Conservation (phyloP, 2,113 vertebrate genomes). For the Actenoides hombroni region DNA sequence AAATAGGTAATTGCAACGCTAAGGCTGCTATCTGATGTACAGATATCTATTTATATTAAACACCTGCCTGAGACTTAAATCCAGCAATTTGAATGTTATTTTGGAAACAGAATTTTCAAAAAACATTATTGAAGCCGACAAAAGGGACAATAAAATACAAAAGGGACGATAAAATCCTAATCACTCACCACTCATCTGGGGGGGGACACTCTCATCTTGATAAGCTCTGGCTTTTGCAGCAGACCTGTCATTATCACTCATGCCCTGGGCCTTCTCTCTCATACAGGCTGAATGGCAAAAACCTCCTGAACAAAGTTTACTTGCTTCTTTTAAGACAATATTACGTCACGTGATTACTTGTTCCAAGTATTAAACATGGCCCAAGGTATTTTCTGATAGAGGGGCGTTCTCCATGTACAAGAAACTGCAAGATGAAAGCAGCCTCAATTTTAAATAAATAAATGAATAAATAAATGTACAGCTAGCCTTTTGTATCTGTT, state of each 20-base stretch:
- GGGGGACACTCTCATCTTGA: background rate
- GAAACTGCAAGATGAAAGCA: background rate
- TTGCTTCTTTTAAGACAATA: background rate
- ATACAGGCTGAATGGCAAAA: background rate
- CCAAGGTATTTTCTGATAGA: background rate
- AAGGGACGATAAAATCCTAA: background rate
- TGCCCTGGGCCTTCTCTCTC: background rate
- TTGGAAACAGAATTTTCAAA: background rate
- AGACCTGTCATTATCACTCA: background rate
- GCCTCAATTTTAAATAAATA: background rate
- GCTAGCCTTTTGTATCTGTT: background rate
- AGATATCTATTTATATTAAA: background rate
- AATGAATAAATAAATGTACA: background rate
- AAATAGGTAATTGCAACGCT: background rate
- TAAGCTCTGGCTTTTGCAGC: background rate
- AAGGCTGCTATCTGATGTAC: background rate
- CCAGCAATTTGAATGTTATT: background rate
- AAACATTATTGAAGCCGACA: background rate
- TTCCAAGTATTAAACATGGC: background rate
- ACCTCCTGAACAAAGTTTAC: background rate
- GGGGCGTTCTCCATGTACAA: background rate
- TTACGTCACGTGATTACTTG: background rate
- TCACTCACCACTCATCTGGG: background rate
- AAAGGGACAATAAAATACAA: background rate
- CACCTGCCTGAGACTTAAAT: background rate